phyloP scores from a whole-genome alignment of 2,113 vertebrate genomes.

The Cephalopterus ornatus region DNA sequence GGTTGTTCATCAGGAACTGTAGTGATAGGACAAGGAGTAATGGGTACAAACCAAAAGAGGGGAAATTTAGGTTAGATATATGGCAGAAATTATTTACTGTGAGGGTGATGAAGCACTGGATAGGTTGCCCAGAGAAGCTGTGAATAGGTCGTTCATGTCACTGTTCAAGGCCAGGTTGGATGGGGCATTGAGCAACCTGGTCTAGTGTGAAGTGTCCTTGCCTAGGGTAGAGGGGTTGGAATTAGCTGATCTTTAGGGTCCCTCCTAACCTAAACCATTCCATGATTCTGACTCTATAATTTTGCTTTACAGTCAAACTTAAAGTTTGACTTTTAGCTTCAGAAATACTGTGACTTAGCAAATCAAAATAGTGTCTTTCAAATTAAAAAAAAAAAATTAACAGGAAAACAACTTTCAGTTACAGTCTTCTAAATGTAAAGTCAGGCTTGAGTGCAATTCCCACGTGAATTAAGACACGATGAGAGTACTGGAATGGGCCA shows the following conservation, averaged over 20 bases:
- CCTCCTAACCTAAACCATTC: not conserved
- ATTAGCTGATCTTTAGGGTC: not conserved
- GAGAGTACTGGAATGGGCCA: not conserved
- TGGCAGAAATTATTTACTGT: not conserved
- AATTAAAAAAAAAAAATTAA: accelerated
- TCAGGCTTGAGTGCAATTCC: not conserved
- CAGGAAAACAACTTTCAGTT: not conserved
- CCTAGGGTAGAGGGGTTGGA: not conserved
- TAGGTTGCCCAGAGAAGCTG: not conserved
- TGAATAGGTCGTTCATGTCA: not conserved
- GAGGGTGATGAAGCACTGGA: not conserved
- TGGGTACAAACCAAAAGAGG: not conserved
- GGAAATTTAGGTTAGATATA: not conserved
- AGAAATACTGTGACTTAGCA: not conserved
- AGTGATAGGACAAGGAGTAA: not conserved
- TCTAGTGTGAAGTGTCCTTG: not conserved
- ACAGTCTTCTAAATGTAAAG: not conserved
- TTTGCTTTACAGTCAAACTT: not conserved
- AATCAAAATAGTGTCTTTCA: not conserved
- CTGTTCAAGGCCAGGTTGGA: not conserved
- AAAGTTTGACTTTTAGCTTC: not conserved
- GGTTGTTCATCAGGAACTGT: not conserved
- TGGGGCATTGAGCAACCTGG: not conserved
- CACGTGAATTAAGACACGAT: not conserved
- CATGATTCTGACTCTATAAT: not conserved